These are phyloP conservation scores for Lerista edwardsae DNA, from an alignment of 2,797 vertebrate genomes.

Conservation along the genomic window DNA sequence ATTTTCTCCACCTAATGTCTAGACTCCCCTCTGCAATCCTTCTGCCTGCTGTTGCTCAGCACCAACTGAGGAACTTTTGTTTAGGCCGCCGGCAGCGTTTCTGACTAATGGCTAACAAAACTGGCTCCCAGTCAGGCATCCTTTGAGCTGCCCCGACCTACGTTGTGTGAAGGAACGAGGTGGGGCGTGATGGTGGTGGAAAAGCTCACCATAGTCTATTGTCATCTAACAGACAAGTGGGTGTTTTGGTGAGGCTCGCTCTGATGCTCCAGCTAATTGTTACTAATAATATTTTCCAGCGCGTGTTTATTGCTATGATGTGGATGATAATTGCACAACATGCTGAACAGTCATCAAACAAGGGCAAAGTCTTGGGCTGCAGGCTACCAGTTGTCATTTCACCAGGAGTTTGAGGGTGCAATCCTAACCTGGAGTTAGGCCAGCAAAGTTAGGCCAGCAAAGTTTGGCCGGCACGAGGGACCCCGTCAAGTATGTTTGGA, in stretches of 20 bases:
- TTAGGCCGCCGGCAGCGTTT: conserved; percentile 30
- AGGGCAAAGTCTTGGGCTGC: too few species aligned
- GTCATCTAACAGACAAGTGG: background rate
- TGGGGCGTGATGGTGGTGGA: background rate
- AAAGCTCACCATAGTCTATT: background rate
- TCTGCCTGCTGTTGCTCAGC: background rate
- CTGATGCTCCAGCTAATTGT: background rate
- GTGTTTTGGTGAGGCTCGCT: background rate
- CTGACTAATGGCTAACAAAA: background rate
- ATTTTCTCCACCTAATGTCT: background rate
- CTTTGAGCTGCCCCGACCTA: background rate
- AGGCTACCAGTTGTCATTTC: too few species aligned
- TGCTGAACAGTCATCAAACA: too few species aligned
- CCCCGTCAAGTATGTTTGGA: too few species aligned
- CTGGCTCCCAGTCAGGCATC: background rate
- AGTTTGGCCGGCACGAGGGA: too few species aligned
- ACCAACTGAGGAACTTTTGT: background rate
- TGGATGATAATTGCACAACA: too few species aligned
- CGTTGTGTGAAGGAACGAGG: background rate
- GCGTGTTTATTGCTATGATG: background rate
- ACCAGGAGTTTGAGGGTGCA: too few species aligned
- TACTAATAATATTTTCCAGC: background rate
- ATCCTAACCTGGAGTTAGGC: too few species aligned
- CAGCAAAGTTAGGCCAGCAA: too few species aligned
- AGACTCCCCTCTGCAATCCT: background rate